Percentiles rank a stretch among this genome's conserved stretches.
These are phyloP conservation scores for Notolabrus celidotus DNA, from an alignment of 2,797 vertebrate genomes.

Conservation along the genomic window DNA sequence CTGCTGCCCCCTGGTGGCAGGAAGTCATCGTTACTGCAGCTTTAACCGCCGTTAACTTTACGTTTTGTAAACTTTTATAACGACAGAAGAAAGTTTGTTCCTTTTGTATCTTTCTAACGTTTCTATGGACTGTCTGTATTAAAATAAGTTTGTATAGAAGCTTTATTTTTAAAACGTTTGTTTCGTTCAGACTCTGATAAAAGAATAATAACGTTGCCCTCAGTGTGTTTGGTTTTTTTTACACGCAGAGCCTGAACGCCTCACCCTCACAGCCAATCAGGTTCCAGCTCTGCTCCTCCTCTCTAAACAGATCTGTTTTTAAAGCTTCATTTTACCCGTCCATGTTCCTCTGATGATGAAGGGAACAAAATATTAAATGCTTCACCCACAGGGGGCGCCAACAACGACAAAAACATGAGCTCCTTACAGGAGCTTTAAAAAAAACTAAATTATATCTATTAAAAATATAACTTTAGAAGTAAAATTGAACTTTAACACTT, in stretches of 20 bases:
- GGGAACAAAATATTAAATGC: too few species aligned
- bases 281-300: neutral
- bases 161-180: conserved; percentile 21
- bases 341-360: too few species aligned
- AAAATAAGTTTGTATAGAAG: conserved; percentile 15
- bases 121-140: neutral
- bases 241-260: neutral
- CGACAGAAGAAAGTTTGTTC: neutral
- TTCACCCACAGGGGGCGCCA: too few species aligned
- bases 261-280: conserved; percentile 8
- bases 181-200: neutral
- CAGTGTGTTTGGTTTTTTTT: neutral
- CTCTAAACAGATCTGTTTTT: too few species aligned
- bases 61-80: conserved; percentile 7
- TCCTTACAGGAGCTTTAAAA: too few species aligned
- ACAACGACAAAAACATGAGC: too few species aligned
- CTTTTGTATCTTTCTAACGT: neutral
- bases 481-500: too few species aligned
- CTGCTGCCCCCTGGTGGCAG: neutral
- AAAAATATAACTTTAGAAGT: too few species aligned
- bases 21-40: neutral
- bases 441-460: too few species aligned
- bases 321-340: too few species aligned
- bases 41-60: neutral
- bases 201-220: neutral